These are phyloP conservation scores for Cnemophilus loriae DNA, from an alignment of 2,113 vertebrate species.

Conservation along the genomic window DNA sequence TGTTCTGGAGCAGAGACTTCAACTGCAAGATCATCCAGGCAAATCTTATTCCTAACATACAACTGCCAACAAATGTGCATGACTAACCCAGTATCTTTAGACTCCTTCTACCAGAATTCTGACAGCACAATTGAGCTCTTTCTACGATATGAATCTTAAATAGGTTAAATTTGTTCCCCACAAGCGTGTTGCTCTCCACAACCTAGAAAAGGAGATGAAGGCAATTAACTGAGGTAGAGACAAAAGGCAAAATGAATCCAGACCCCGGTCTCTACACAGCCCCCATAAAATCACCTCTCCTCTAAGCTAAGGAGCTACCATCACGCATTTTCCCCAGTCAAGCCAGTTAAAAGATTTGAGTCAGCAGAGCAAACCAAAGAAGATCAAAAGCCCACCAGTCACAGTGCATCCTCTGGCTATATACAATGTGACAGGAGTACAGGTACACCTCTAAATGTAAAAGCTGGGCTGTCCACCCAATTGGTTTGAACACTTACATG, in stretches of 20 bases:
- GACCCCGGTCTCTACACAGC: background rate
- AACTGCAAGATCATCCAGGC: background rate
- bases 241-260: background rate
- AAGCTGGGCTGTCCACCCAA: background rate
- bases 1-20: background rate
- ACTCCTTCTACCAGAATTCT: background rate
- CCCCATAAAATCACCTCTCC: background rate
- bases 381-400: background rate
- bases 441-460: background rate
- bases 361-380: background rate
- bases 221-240: background rate
- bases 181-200: accelerated
- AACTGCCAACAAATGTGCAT: background rate
- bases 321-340: background rate
- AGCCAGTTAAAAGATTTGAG: background rate
- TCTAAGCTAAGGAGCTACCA: background rate
- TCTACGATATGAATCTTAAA: background rate
- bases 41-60: background rate
- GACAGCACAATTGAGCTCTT: background rate
- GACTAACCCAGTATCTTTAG: background rate
- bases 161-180: background rate
- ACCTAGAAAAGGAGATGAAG: background rate
- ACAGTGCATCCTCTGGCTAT: background rate
- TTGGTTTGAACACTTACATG: background rate
- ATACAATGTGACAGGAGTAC: accelerated